Evolutionary conservation across 2,113 vertebrate species (phyloP), one percentile per base, ranked within the genome.

Genomic region (Mastomys natalensis): DNA sequence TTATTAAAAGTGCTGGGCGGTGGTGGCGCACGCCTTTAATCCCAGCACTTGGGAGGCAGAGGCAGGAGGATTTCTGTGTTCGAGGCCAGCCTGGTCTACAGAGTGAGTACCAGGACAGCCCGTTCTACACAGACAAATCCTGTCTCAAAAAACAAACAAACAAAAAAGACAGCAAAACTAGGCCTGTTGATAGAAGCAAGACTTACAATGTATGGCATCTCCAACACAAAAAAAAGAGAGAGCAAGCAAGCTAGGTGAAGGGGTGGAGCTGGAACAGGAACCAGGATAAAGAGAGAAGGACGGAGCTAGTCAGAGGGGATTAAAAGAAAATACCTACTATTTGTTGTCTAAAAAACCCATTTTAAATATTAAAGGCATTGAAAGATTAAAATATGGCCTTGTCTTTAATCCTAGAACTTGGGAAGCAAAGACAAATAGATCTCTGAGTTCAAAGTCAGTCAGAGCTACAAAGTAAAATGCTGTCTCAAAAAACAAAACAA

Each of bases 321-420:
- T 68, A 24, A 40, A 87, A 89, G 78, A 68, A 40, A 94, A 93
- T 37, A 66, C 72, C 31, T 77, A 77, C 45, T 70, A 87, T 77
- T 64, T 93, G 24, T 85, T 72, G 37, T 48, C 64, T 74, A 31
- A 84, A n/a, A 62, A 43, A 43, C 22, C 55, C 55, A 62, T 43
- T 22, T 77, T 68, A 87, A 81, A 87, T 81, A 60, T 43, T 87
- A 87, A 78, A 95, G 45, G 87, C 64, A 81, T 40, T 58, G 51
- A 81, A 81, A 81, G 53, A 81, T 81, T n/a, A 81, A 81, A 81
- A 48, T 17, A n/a, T 81, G 78, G 10, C 19, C 34, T 58, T 58
- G 17, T 19, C 51, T 81, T 81, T 58, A n/a, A 58, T 81, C 34
- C 31, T 51, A 81, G 78, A 21, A n/a, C 34, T 81, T 37, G 51